Conservation (phyloP, 30 jellyfish, hydroid and myxozoan species). For the Aurelia coerulea region DNA sequence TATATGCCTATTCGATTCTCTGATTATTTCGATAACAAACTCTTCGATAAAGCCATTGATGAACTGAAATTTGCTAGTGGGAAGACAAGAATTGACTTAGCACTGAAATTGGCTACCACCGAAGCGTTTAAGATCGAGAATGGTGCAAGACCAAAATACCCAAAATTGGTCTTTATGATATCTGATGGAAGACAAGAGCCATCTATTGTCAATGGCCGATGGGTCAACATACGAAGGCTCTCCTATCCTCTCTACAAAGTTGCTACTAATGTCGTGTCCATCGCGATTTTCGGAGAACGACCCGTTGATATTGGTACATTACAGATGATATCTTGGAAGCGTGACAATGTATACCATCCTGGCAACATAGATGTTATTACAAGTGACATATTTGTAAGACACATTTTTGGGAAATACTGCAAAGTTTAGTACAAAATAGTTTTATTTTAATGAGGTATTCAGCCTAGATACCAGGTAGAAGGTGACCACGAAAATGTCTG, state of each 20-base stretch:
- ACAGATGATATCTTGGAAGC: slow-evolving; percentile 11
- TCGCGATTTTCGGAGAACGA: slow-evolving; percentile 25
- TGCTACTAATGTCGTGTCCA: slow-evolving; percentile 14
- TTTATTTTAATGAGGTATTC: too few relatives aligned
- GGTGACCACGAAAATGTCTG: too few relatives aligned
- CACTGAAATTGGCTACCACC: slow-evolving; percentile 19
- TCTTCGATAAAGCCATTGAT: slow-evolving; percentile 25
- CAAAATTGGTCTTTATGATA: slow-evolving; percentile 35
- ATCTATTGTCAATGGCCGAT: slow-evolving; percentile 2
- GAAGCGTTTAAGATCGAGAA: slow-evolving; percentile 22
- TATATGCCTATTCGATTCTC: slow-evolving; percentile 20
- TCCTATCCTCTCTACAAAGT: slow-evolving; percentile 15
- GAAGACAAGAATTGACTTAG: slow-evolving; percentile 46
- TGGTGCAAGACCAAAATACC: slow-evolving; percentile 43
- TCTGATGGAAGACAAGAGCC: slow-evolving; percentile 63
- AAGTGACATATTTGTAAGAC: slow-evolving; percentile 20
- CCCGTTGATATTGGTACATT: slow-evolving; percentile 49
- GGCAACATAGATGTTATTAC: slow-evolving; percentile 21
- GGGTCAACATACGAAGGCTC: slow-evolving; percentile 7
- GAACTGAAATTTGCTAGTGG: slow-evolving; percentile 15
- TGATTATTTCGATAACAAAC: slow-evolving; percentile 11
- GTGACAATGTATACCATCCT: slow-evolving; percentile 16
- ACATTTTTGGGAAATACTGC: slow-evolving; percentile 26
- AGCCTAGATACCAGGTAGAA: too few relatives aligned
- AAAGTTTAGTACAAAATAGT: background rate